Conservation (phyloP, 1,140 invertebrate genomes). For the Zaprionus camerounensis region DNA sequence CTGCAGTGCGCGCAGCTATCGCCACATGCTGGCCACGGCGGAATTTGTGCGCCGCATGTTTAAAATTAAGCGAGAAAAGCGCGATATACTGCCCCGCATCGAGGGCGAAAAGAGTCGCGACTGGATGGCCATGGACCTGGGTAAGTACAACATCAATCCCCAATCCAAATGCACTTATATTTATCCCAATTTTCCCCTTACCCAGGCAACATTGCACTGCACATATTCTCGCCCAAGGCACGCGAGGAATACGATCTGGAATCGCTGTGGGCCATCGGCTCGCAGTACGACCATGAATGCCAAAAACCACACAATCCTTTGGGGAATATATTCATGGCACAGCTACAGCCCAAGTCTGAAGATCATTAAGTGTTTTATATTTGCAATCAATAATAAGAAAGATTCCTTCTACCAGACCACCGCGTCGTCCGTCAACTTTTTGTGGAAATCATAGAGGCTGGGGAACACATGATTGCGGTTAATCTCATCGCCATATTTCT, state of each 20-base stretch:
- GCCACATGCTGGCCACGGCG: conserved; percentile 91
- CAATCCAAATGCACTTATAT: too few species aligned
- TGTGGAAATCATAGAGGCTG: conserved; percentile 83
- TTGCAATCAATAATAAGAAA: background rate
- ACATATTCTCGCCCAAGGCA: conserved; percentile 91
- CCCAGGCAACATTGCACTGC: conserved; percentile 94
- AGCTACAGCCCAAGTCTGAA: conserved; percentile 19
- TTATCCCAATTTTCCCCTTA: background rate
- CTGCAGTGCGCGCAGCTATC: conserved; percentile 89
- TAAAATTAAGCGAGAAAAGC: conserved; percentile 88
- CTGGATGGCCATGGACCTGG: conserved; percentile 96
- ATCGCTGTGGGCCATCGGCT: conserved; percentile 94
- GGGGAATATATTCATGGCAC: conserved; percentile 64
- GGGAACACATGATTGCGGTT: conserved; percentile 71
- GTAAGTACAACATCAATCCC: conserved; percentile 83
- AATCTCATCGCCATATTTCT: conserved; percentile 75
- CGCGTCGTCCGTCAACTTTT: conserved; percentile 66
- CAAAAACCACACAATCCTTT: conserved; percentile 86
- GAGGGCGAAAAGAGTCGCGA: conserved; percentile 91
- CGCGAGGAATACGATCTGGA: conserved; percentile 94
- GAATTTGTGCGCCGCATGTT: conserved; percentile 91
- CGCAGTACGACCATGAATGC: conserved; percentile 90
- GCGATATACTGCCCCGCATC: conserved; percentile 89
- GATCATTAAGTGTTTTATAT: background rate
- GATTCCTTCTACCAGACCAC: conserved; percentile 66